phyloP scores from a whole-genome alignment of 2,888 invertebrate species.

The Corythucha ciliata region DNA sequence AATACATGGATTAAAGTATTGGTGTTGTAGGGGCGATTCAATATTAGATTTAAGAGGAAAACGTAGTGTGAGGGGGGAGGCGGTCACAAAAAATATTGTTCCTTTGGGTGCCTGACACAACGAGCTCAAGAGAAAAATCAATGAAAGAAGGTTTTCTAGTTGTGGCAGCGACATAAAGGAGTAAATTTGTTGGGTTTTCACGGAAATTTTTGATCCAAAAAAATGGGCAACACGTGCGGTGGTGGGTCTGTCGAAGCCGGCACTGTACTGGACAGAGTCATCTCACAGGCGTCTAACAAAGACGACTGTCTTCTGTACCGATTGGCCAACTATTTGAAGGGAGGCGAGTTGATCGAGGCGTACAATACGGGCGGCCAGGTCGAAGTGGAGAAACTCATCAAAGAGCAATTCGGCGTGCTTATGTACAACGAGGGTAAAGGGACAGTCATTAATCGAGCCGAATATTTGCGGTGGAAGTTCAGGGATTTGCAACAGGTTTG shows the following conservation, averaged over 20 bases:
- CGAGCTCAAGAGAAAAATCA: no score
- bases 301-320: slow-evolving; percentile 78
- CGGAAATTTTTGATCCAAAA: no score
- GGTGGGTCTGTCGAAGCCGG: slow-evolving; percentile 49
- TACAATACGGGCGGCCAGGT: slow-evolving; percentile 73
- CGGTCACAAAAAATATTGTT: no score
- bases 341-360: slow-evolving; percentile 80
- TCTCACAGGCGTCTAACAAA: slow-evolving; percentile 76
- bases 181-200: no score
- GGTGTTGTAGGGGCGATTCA: no score
- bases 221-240: slow-evolving; percentile 34
- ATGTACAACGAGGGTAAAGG: slow-evolving; percentile 83
- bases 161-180: no score
- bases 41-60: no score
- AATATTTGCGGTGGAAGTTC: slow-evolving; percentile 83
- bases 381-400: slow-evolving; percentile 73
- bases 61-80: no score
- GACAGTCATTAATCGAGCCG: slow-evolving; percentile 73
- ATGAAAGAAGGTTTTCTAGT: no score
- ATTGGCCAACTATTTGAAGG: slow-evolving; percentile 82
- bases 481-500: slow-evolving; percentile 67
- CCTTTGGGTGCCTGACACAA: no score
- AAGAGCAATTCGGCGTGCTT: slow-evolving; percentile 75
- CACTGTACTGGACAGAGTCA: slow-evolving; percentile 78
- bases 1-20: no score